Base-by-base conservation (phyloP, 1,140 invertebrate species). In the Drosophila oshimai region DNA sequence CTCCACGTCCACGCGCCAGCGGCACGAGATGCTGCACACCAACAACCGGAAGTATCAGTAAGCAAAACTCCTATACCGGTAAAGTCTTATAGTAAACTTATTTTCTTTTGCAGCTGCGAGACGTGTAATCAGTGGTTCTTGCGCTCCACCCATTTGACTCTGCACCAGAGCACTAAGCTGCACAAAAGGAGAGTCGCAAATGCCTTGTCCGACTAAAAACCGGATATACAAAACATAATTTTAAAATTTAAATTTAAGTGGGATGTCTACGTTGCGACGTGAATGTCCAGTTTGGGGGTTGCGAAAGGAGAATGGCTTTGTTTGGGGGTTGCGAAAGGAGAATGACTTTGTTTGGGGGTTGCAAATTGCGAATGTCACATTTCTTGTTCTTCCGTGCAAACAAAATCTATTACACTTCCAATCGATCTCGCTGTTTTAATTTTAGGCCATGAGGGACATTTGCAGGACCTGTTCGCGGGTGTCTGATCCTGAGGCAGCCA, bases 1-100 rank as follows among this genome's bases (percentile, higher is more conserved):
- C 41, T 92, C 78, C 2, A 78, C 74, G 4, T 74, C 78, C 0
- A 39, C 70, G 6, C 57, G 74, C 0, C 80, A 55, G 51, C 58
- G 55, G 7, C 78, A 83, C 22, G 78, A 83, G 2, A 26, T 67
- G 13, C 37, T 83, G 9, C 79, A 83, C 13, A 15, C 39, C 6
- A 71, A 71, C 22, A 61, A 61, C 9, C 69, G 79, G 4, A 60
- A 74, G 26, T 78, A 51, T 33, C 70, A 84, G 79, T 83, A 54
- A 65, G 69, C 18, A 53, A 22, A 4, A 1, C 2, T 12, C 1
- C n/a, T n/a, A n/a, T n/a, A n/a, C n/a, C n/a, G n/a, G n/a, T n/a
- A n/a, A n/a, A n/a, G n/a, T n/a, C n/a, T n/a, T n/a, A n/a, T n/a
- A n/a, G n/a, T n/a, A n/a, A n/a, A 28, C 6, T 3, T 37, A 6